phyloP scores from a whole-genome alignment of 2,797 vertebrate genomes.

The Periparus ater region DNA sequence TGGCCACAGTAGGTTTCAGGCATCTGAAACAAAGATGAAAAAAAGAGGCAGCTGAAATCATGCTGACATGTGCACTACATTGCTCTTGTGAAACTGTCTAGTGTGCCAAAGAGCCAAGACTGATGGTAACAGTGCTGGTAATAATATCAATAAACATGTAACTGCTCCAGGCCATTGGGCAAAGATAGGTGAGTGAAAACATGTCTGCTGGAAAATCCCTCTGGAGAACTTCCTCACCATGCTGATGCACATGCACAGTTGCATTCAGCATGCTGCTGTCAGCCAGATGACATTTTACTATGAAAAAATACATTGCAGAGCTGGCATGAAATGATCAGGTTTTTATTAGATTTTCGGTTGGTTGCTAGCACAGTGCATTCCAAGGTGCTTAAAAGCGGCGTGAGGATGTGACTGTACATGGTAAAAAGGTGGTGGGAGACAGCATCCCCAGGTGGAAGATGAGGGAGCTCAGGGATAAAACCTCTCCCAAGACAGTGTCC shows the following conservation, averaged over 20 bases:
- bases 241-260: background rate
- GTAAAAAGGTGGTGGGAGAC: background rate
- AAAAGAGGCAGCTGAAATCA: background rate
- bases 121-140: background rate
- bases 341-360: background rate
- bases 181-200: conserved; percentile 7
- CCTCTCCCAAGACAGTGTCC: background rate
- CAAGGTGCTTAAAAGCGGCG: background rate
- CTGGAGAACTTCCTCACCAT: background rate
- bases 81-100: background rate
- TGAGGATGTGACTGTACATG: background rate
- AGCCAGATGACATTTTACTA: background rate
- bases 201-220: background rate
- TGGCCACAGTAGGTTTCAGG: background rate
- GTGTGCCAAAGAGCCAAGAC: background rate
- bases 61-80: background rate
- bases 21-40: background rate
- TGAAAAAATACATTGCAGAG: background rate
- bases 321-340: background rate
- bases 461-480: background rate
- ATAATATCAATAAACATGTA: conserved; percentile 9
- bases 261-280: background rate
- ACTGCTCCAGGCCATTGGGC: conserved; percentile 25
- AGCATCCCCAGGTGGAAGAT: background rate
- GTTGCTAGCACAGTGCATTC: background rate